Evolutionary conservation across 2,113 vertebrate species (phyloP), one percentile per base, ranked within the genome.

Genomic region (Otus sunia): DNA sequence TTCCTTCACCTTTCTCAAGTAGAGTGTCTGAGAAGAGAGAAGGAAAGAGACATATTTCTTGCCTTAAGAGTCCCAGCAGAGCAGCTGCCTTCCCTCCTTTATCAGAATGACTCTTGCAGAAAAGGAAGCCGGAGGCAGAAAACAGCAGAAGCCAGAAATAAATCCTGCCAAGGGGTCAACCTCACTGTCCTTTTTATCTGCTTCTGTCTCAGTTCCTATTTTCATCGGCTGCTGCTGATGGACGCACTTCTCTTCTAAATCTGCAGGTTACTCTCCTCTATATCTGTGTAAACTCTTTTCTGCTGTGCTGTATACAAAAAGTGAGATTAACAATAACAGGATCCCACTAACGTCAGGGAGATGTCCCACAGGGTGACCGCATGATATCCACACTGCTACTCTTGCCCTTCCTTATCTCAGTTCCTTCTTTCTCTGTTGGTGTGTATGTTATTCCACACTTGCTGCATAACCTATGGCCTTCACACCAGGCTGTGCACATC

Each of bases 241-340:
- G 84, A 89, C 49, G 52, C 0, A 0, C 53, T 82, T 85, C 86
- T 75, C 36, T 81, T 90, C 63, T 39, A 47, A 67, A 83, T 13
- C 63, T 67, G 37, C 3, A 1, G 3, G 2, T 53, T 86, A 75
- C 47, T 80, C 59, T 69, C 39, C 58, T 75, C 58, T 47, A 17
- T 47, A 92, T 32, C 49, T 50, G 5, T 71, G 55, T 32, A 73
- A 88, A 80, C 66, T 75, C 73, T 86, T 41, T 88, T 80, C 82
- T 83, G 78, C 36, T 53, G 73, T n/a, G 22, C 26, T 71, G 41
- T 71, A 81, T 49, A 84, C n/a, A 91, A 66, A 69, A 73, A 88
- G 55, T 74, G 82, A 88, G 75, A 93, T 66, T 88, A 94, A 92
- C 85, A 88, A 32, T 50, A 92, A 93, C 68, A 95, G 39, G 74